Percentiles rank a stretch among this genome's conserved stretches.
These are phyloP conservation scores for Nestor notabilis DNA, from an alignment of 2,113 vertebrate genomes.

Conservation along the genomic window DNA sequence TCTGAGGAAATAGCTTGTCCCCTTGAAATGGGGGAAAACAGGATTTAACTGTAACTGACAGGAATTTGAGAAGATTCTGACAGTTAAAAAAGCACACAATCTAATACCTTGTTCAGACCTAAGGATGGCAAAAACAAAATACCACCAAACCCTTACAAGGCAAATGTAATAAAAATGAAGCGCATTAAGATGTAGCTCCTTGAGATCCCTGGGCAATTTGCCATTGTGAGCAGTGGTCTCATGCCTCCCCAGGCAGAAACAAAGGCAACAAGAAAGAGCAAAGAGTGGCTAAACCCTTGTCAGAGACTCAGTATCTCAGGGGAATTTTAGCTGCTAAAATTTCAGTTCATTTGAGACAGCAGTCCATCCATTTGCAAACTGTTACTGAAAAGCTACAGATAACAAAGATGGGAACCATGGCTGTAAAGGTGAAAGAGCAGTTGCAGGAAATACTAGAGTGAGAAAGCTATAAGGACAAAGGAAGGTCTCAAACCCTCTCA, in stretches of 20 bases:
- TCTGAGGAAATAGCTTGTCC: background rate
- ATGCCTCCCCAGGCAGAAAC: background rate
- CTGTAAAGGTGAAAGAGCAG: background rate
- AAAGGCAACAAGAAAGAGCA: background rate
- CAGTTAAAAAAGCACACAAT: background rate
- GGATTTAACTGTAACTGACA: background rate
- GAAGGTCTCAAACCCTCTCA: background rate
- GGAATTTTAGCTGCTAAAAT: background rate
- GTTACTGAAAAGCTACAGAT: background rate
- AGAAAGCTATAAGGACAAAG: background rate
- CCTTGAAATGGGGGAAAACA: background rate
- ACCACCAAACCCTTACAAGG: background rate
- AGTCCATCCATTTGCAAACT: background rate
- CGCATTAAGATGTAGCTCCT: background rate
- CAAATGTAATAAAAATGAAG: background rate
- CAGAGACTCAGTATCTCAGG: background rate
- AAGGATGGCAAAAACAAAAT: background rate
- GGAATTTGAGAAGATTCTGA: background rate
- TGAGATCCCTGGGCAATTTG: background rate
- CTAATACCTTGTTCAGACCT: background rate
- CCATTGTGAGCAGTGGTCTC: rapidly evolving
- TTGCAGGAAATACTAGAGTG: background rate
- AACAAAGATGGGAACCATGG: background rate
- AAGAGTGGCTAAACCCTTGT: background rate
- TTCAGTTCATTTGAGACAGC: background rate